phyloP scores from a whole-genome alignment of 1,140 invertebrate species.

The Heliconius nattereri region DNA sequence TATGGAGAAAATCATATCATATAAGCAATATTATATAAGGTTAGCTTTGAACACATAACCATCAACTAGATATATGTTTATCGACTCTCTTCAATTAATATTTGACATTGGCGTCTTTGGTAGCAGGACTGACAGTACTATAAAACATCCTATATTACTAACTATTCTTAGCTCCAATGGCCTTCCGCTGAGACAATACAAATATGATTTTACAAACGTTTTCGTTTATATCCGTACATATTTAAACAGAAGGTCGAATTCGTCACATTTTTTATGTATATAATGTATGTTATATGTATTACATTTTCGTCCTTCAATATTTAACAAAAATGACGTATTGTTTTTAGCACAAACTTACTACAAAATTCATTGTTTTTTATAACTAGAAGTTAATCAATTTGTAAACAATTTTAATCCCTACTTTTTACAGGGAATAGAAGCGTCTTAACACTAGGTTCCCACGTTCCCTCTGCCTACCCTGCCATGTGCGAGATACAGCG shows the following conservation, averaged over 20 bases:
- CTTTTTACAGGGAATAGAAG: too few relatives aligned
- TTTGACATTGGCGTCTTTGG: too few relatives aligned
- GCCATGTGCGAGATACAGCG: neutral
- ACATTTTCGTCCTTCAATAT: slow-evolving; percentile 1
- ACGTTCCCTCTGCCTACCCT: too few relatives aligned
- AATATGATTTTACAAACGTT: neutral
- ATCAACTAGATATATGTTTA: too few relatives aligned
- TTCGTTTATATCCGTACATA: neutral
- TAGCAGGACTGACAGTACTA: too few relatives aligned
- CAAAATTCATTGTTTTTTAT: neutral
- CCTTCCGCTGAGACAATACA: slow-evolving; percentile 5
- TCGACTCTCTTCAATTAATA: too few relatives aligned
- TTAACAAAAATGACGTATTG: neutral
- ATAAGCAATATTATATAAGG: too few relatives aligned
- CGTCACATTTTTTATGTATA: neutral
- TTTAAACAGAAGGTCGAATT: slow-evolving; percentile 6
- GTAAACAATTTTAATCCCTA: too few relatives aligned
- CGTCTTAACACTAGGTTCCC: too few relatives aligned
- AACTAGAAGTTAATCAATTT: neutral
- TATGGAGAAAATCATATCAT: too few relatives aligned
- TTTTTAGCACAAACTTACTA: neutral
- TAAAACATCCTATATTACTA: too few relatives aligned
- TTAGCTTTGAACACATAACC: too few relatives aligned
- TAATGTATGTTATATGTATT: neutral
- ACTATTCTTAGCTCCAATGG: neutral